These are phyloP conservation scores for Caenorhabditis brenneri DNA, from an alignment of 1,140 invertebrate genomes.

Conservation along the genomic window DNA sequence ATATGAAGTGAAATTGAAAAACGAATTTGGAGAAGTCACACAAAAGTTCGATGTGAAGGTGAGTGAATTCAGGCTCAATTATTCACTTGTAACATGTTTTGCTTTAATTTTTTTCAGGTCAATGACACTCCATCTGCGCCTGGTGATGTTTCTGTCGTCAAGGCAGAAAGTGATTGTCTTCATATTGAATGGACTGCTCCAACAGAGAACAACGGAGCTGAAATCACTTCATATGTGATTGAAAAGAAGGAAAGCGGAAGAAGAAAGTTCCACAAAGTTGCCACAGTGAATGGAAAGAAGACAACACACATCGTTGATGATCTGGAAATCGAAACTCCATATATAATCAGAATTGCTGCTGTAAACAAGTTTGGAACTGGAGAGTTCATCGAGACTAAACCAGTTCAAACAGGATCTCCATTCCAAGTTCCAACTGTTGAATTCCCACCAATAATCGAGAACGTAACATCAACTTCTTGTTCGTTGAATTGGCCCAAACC, in stretches of 20 bases:
- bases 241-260: conserved; percentile 89
- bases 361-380: conserved; percentile 68
- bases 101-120: conserved; percentile 74
- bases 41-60: conserved; percentile 73
- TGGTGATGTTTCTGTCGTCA: conserved; percentile 85
- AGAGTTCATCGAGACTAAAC: conserved; percentile 57
- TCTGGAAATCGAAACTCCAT: conserved; percentile 64
- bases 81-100: neutral
- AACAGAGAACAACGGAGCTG: conserved; percentile 87
- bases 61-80: conserved; percentile 7
- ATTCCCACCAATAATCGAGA: conserved; percentile 52
- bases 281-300: conserved; percentile 55
- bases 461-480: conserved; percentile 73
- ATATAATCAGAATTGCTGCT: conserved; percentile 66
- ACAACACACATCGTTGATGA: conserved; percentile 62
- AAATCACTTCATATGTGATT: conserved; percentile 89
- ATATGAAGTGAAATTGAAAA: conserved; percentile 87
- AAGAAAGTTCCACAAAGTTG: conserved; percentile 73
- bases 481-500: conserved; percentile 94
- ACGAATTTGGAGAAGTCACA: conserved; percentile 90
- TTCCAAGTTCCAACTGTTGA: conserved; percentile 61
- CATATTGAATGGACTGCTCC: conserved; percentile 92
- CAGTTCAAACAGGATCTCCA: conserved; percentile 63
- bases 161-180: conserved; percentile 96
- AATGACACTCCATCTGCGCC: conserved; percentile 81